Evolutionary conservation across 2,797 vertebrate species (phyloP), one percentile per base, ranked within the genome.

Genomic region (Neomorphus geoffroyi): DNA sequence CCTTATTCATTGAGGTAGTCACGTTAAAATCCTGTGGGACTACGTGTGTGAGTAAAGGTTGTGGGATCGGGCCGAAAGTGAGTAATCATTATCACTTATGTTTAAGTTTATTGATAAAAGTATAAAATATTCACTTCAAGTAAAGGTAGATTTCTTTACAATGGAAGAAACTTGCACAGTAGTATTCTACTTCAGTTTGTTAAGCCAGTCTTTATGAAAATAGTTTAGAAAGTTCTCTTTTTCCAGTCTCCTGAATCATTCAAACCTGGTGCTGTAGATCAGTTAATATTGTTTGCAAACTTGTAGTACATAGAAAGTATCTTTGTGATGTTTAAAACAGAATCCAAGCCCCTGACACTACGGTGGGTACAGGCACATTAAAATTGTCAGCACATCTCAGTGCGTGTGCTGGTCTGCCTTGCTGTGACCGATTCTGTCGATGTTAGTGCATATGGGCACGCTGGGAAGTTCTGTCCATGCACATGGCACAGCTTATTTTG

Each of bases 81-180:
- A 93, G 88, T 92, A 93, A 94, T 96, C 82, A 80, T 95, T 92
- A 92, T 88, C 80, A 87, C 90, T 94, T 93, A 39, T 80, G 80
- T 95, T 93, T 95, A 88, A 94, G 90, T 96, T 53, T 90, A 95
- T 93, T 94, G 94, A 95, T 96, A 93, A 88, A 94, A 48, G 41
- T 88, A 39, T 88, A 51, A 93, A 88, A 94, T 92, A 95, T 50
- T 91, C 85, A 62, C 66, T 88, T 84, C 26, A 45, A 39, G 56
- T 70, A 77, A 80, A 92, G 62, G 30, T 79, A 48, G 15, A 6
- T 61, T 79, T 81, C 82, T 92, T 79, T 75, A 67, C 73, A 81
- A 64, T 80, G 67, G 19, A 28, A 80, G 48, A 24, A n/a, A 24
- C 19, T 57, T 53, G 9, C 35, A 57, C 46, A 61, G 22, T 23